Evolutionary conservation across 1,140 invertebrate species (phyloP).

Genomic region (Halesus radiatus): DNA sequence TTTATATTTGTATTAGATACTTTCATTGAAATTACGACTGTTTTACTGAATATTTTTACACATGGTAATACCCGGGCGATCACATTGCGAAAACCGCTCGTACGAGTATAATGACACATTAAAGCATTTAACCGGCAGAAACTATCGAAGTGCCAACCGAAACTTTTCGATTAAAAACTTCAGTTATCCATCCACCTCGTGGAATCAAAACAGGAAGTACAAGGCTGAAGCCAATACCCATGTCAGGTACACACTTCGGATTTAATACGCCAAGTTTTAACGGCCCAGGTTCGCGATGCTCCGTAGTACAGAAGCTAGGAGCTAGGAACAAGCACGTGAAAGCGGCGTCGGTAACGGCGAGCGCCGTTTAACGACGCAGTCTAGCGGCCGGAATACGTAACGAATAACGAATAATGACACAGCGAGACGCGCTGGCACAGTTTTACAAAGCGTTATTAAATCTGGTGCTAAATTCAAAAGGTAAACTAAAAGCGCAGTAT

Average conservation of each 20-base stretch:
- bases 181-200: background rate
- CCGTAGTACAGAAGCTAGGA: background rate
- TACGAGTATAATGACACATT: no score
- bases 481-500: background rate
- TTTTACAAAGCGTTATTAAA: background rate
- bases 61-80: no score
- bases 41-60: no score
- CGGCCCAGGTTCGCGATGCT: constrained; percentile 24
- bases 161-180: no score
- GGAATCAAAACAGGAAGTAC: constrained; percentile 14
- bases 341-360: constrained; percentile 42
- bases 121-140: no score
- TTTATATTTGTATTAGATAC: no score
- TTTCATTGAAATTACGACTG: no score
- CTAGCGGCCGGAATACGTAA: constrained; percentile 52
- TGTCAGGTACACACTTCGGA: constrained; percentile 47
- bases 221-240: constrained; percentile 50
- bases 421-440: constrained; percentile 12
- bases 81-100: no score
- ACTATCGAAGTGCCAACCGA: no score
- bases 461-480: background rate
- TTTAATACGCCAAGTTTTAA: constrained; percentile 58
- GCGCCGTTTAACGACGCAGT: constrained; percentile 51
- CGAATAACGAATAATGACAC: constrained; percentile 53
- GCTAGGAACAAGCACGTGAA: constrained; percentile 31